These are phyloP conservation scores for Pyrrhia umbra DNA, from an alignment of 2,888 invertebrate genomes.

Conservation along the genomic window DNA sequence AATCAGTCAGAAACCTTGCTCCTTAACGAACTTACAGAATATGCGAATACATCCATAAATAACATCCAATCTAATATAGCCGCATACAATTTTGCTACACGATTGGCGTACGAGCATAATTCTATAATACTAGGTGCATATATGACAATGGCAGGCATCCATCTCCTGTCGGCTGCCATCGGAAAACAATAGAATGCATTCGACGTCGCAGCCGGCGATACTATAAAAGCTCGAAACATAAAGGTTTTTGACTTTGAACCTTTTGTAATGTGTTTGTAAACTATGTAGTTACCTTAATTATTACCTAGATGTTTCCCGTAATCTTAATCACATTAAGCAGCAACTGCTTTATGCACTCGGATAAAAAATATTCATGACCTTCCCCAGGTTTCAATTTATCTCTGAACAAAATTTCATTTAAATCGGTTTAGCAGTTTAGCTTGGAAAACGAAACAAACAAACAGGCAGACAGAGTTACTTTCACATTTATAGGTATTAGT, in stretches of 20 bases:
- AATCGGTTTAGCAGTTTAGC: no score
- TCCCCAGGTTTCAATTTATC: no score
- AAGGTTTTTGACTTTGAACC: constrained; percentile 73
- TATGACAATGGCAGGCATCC: constrained; percentile 72
- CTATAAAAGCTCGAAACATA: constrained; percentile 71
- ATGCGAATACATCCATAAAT: constrained; percentile 25
- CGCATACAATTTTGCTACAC: constrained; percentile 37
- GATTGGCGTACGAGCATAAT: constrained; percentile 49
- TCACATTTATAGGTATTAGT: background rate
- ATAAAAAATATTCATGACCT: no score
- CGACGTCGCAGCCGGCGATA: constrained; percentile 69
- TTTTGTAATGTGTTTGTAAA: constrained; percentile 66
- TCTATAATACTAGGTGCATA: constrained; percentile 46
- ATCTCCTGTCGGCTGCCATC: constrained; percentile 76
- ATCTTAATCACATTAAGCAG: no score
- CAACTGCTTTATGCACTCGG: no score
- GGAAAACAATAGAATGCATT: constrained; percentile 83
- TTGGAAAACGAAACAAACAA: no score
- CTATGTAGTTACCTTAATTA: constrained; percentile 35
- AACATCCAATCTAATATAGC: constrained; percentile 41
- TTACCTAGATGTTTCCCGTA: no score
- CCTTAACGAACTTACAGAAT: background rate
- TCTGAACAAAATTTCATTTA: no score
- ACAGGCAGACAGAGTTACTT: background rate
- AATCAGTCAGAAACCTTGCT: constrained; percentile 15